Evolutionary conservation across 53 echinoderm and acorn worm species (phyloP), one percentile per base, ranked within the genome.

Genomic region (Patiria pectinifera): DNA sequence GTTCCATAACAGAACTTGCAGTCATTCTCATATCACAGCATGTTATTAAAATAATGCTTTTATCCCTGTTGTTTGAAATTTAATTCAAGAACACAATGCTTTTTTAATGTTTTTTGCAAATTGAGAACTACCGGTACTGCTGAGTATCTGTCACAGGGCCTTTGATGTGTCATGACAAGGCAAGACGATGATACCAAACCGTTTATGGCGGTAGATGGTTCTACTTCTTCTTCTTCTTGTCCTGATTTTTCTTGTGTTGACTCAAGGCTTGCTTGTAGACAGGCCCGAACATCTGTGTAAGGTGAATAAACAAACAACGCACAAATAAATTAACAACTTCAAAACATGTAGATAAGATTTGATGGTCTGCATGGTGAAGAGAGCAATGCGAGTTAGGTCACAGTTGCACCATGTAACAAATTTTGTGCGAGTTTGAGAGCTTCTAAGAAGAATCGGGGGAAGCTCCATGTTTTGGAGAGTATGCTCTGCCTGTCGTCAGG

Each of bases 261-360:
- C 82, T 90, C 81, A 90, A 18, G 21, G 48, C 90, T 48, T 81
- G 43, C 81, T 90, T 90, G 90, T 90, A 90, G 81, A 90, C 45
- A 62, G 90, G 90, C 22, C 90, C 90, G 19, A 66, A 81, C 46
- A 90, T 14, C 90, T 90, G 85, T 79, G 13, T n/a, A 74, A 23
- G 16, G 46, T 22, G 43, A 79, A 12, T 10, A 79, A 79, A 12
- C 80, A 79, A 79, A 45, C 15, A 46, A 18, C 9, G 24, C 22
- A 74, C 74, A 74, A 23, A 74, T n/a, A 74, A 74, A 74, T n/a
- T 9, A 24, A 74, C 9, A 23, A 74, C 22, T n/a, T 19, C 70
- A 70, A 70, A 18, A n/a, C 69, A 15, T 69, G 7, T 18, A 11
- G 21, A 69, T 18, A 69, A 69, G 4, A 10, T 24, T 16, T 74